phyloP scores from a whole-genome alignment of 2,113 vertebrate species.

The Bungarus multicinctus region DNA sequence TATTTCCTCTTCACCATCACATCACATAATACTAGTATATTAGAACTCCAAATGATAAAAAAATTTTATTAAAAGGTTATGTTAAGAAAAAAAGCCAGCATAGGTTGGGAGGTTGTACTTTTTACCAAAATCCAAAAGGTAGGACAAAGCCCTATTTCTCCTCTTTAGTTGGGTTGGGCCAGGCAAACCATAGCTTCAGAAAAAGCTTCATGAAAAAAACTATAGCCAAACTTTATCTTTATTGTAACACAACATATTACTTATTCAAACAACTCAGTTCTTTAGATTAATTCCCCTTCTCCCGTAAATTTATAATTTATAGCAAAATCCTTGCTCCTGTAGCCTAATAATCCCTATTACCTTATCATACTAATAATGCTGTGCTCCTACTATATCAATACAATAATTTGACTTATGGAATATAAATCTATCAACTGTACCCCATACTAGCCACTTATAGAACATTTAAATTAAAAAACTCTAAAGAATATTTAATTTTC shows the following conservation, averaged over 20 bases:
- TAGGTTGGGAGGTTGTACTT: neutral
- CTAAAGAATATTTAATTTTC: neutral
- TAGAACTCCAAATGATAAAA: neutral
- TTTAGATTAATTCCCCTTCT: neutral
- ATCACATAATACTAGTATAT: neutral
- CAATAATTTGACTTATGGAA: neutral
- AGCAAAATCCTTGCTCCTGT: neutral
- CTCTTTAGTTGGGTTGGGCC: neutral
- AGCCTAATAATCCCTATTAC: neutral
- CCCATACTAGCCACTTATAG: neutral
- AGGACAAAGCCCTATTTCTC: neutral
- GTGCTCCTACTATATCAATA: neutral
- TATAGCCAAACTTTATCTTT: neutral
- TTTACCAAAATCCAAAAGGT: neutral
- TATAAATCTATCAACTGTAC: conserved; percentile 8
- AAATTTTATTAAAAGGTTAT: neutral
- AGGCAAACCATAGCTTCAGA: neutral
- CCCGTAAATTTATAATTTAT: neutral
- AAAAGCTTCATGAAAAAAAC: neutral
- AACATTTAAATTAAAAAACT: neutral
- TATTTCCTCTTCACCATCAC: neutral
- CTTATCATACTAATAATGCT: neutral
- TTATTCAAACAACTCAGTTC: neutral
- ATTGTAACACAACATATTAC: neutral
- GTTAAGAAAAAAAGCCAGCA: neutral